Base-by-base conservation (phyloP, 2,888 invertebrate species). In the Brachyptera risi region DNA sequence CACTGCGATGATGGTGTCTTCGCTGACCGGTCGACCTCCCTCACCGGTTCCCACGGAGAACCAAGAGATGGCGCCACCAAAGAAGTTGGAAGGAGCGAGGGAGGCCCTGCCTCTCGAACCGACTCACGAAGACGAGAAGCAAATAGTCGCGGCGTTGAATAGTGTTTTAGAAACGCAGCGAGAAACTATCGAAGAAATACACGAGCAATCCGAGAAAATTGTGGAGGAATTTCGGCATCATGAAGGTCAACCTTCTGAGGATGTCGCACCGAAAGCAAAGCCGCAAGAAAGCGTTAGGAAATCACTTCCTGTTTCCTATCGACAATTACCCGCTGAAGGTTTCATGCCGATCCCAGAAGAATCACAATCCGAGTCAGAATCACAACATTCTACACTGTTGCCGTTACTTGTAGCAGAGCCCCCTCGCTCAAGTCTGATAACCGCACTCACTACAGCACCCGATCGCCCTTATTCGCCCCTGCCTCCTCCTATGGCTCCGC, bases 401-500 rank as follows among this genome's bases (percentile, higher is more conserved):
- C 58, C 42, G 21, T 44, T 44, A 23, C 58, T 44, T 21, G 26
- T 51, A 26, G 9, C 54, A 17, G 31, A 51, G 24, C 54, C 54
- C 9, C 17, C 17, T 17, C 54, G 24, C 2, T 5, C 23, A 9
- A 2, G 26, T 9, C 4, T 51, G 17, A 26, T 86, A 9, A 80
- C 81, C 59, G 88, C 88, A 13, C 73, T 88, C 57, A 85, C 83
- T 17, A 86, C 85, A 21, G 86, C 85, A 3, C 84, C 88, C 0
- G 82, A 85, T 44, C 77, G 81, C 63, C 79, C 83, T 3, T 83
- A 80, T 64, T 84, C 83, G 11, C 84, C 85, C 0, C 21, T 44
- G 3, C 44, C 44, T 21, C 19, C 2, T 17, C 44, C 44, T 21
- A 4, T 19, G 4, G 17, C 15, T 17, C 44, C 44, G 15, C 38